Conservation (phyloP, 2,888 invertebrate species). For the Epinotia nisella region DNA sequence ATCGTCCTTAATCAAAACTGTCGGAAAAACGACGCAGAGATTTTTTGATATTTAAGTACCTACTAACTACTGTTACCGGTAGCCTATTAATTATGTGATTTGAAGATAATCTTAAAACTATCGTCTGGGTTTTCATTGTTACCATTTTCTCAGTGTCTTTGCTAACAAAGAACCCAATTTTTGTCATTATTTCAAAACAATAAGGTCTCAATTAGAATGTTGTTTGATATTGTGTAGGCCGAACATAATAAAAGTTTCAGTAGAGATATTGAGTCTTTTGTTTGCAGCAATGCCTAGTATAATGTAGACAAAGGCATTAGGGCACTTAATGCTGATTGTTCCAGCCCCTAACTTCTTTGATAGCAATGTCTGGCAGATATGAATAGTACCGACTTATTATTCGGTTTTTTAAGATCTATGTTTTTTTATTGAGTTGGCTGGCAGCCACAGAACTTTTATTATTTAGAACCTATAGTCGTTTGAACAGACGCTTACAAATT, state of each 20-base stretch:
- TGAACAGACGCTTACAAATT: conserved; percentile 15
- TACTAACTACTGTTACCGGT: neutral
- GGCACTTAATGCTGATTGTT: conserved; percentile 13
- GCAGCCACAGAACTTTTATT: conserved; percentile 36
- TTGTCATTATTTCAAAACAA: neutral
- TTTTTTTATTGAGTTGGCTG: conserved; percentile 29
- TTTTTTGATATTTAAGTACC: neutral
- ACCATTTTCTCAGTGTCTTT: neutral
- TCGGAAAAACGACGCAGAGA: neutral
- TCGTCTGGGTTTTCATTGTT: neutral
- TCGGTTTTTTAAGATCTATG: conserved; percentile 31
- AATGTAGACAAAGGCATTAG: conserved; percentile 27
- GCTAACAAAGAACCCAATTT: neutral
- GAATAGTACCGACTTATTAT: conserved; percentile 19
- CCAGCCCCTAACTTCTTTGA: conserved; percentile 10
- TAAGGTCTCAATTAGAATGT: neutral
- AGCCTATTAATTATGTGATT: conserved; percentile 3
- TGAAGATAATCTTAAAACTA: conserved; percentile 2
- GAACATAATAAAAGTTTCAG: conserved; percentile 10
- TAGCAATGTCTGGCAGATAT: conserved; percentile 10
- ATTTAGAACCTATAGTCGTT: conserved; percentile 22
- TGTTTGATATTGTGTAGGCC: conserved; percentile 5
- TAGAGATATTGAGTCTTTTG: conserved; percentile 16
- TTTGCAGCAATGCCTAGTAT: conserved; percentile 15
- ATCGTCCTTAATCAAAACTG: too few species aligned